Evolutionary conservation across 2,113 vertebrate genomes (phyloP).

Genomic region (Eonycteris spelaea): DNA sequence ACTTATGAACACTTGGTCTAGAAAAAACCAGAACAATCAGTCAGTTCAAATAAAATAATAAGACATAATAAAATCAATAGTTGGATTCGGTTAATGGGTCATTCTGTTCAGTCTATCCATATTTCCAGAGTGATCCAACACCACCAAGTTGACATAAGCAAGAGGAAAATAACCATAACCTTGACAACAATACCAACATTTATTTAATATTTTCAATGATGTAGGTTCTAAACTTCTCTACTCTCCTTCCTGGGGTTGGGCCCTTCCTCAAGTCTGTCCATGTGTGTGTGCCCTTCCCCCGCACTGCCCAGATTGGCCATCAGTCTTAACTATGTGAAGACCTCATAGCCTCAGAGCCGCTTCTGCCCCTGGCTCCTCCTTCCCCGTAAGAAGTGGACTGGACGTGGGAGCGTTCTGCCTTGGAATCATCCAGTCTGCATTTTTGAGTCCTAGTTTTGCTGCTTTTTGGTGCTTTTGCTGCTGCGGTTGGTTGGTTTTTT

Average conservation of each 20-base stretch:
- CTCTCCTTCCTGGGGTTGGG: neutral
- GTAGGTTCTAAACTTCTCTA: neutral
- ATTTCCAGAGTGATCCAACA: neutral
- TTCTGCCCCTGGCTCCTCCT: neutral
- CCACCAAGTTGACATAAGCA: neutral
- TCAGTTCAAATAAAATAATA: neutral
- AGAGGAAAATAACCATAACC: neutral
- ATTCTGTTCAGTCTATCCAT: neutral
- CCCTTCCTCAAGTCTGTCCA: neutral
- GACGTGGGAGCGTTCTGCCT: neutral
- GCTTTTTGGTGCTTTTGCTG: neutral
- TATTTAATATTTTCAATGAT: neutral
- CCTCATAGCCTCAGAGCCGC: neutral
- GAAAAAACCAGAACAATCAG: neutral
- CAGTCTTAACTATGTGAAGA: neutral
- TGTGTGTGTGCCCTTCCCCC: no score
- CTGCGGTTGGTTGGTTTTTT: neutral
- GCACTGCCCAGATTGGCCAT: neutral
- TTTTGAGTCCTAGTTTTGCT: neutral
- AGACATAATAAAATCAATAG: neutral
- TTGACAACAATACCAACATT: neutral
- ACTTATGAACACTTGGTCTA: fast-evolving
- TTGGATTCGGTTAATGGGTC: neutral
- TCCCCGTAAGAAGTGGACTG: neutral
- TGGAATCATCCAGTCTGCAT: neutral